phyloP scores from a whole-genome alignment of 2,113 vertebrate species.

The human region DNA sequence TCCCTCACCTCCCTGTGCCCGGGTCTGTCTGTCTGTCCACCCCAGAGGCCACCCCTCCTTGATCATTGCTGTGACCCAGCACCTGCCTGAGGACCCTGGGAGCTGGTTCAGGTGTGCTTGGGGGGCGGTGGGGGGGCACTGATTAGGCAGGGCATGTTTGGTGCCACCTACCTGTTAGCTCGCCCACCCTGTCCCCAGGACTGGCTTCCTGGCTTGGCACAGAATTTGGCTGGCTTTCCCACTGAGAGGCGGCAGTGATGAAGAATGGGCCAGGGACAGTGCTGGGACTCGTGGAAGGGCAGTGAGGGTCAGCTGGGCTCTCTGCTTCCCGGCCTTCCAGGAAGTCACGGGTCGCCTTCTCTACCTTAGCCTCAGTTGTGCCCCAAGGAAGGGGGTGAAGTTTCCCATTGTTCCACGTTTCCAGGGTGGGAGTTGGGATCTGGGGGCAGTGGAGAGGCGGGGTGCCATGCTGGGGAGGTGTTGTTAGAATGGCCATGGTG shows the following conservation, averaged over 20 bases:
- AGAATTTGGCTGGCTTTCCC: not conserved
- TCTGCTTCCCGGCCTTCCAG: not conserved
- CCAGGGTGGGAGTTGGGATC: not conserved
- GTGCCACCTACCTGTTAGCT: not conserved
- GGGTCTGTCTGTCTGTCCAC: not conserved
- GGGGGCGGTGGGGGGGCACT: not conserved
- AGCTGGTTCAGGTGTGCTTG: not conserved
- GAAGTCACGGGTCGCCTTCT: not conserved
- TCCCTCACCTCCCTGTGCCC: not conserved
- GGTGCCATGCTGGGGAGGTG: not conserved
- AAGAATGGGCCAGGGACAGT: not conserved
- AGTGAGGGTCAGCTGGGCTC: not conserved
- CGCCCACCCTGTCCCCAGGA: fast-evolving
- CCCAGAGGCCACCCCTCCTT: not conserved
- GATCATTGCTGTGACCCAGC: not conserved
- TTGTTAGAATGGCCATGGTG: not conserved
- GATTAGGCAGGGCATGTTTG: fast-evolving
- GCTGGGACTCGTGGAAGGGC: not conserved
- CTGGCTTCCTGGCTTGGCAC: not conserved
- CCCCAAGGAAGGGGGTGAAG: not conserved
- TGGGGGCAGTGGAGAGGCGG: not conserved
- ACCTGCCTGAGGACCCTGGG: not conserved
- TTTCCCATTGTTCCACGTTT: not conserved
- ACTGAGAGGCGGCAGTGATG: not conserved
- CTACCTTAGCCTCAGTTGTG: not conserved